These are phyloP conservation scores for Nerophis ophidion DNA, from an alignment of 2,113 vertebrate species.

Conservation along the genomic window DNA sequence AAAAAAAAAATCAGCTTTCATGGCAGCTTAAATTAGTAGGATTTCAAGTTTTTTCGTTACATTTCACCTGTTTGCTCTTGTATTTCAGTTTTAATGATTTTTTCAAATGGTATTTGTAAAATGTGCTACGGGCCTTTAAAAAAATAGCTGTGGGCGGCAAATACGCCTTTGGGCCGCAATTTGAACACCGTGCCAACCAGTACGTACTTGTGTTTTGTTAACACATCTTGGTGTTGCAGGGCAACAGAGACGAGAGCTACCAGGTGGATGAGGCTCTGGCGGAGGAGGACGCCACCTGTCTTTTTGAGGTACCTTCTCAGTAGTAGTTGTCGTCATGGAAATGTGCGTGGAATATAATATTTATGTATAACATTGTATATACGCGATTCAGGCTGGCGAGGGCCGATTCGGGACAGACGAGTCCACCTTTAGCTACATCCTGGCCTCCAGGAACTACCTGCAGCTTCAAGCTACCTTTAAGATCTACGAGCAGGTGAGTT, in stretches of 20 bases:
- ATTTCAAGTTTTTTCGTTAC: too few species aligned
- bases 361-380: too few species aligned
- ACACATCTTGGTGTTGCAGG: slow-evolving; percentile 41
- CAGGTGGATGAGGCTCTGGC: slow-evolving; percentile 72
- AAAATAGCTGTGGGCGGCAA: too few species aligned
- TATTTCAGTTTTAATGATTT: too few species aligned
- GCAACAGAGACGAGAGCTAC: slow-evolving; percentile 68
- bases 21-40: too few species aligned
- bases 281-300: slow-evolving; percentile 61
- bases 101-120: too few species aligned
- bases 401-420: slow-evolving; percentile 72
- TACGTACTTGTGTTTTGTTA: background rate
- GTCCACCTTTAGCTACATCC: slow-evolving; percentile 71
- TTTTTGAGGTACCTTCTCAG: slow-evolving; percentile 63
- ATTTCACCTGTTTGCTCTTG: too few species aligned
- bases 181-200: background rate
- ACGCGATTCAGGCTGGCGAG: slow-evolving; percentile 65
- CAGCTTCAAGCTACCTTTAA: slow-evolving; percentile 76
- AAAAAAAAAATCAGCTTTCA: too few species aligned
- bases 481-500: slow-evolving; percentile 71
- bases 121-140: too few species aligned
- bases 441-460: slow-evolving; percentile 73
- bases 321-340: too few species aligned
- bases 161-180: too few species aligned
- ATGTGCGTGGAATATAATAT: background rate